phyloP scores from a whole-genome alignment of 2,113 vertebrate genomes.

The Psammodynastes pulverulentus region DNA sequence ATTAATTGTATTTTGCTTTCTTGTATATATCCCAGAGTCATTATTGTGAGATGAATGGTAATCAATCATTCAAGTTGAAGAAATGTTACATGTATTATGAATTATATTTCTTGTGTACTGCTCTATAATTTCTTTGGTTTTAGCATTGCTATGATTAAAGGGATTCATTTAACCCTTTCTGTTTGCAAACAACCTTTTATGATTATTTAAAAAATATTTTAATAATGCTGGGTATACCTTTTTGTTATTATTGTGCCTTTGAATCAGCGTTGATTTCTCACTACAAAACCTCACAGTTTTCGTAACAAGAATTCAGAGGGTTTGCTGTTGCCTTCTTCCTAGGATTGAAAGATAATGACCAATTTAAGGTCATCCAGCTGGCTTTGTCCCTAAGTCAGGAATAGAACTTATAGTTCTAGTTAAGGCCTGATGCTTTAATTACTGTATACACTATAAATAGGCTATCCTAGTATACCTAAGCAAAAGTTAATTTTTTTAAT shows the following conservation, averaged over 20 bases:
- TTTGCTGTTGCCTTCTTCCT: background rate
- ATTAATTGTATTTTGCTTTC: background rate
- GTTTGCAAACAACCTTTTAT: background rate
- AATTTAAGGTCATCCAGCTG: background rate
- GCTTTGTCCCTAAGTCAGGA: background rate
- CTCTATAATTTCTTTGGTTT: background rate
- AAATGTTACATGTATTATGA: background rate
- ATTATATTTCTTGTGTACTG: background rate
- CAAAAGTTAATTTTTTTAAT: slow-evolving; percentile 31
- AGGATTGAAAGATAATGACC: background rate
- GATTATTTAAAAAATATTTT: background rate
- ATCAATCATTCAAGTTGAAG: background rate
- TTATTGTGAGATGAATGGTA: background rate
- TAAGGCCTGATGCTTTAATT: background rate
- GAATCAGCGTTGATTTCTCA: background rate
- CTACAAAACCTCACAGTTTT: background rate
- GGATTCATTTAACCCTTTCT: background rate
- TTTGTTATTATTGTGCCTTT: background rate
- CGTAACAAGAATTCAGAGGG: background rate
- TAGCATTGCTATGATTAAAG: slow-evolving; percentile 11
- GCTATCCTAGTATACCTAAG: background rate
- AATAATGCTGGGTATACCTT: background rate
- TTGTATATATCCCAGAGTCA: background rate
- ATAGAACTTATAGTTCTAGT: background rate
- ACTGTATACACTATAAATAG: background rate